Percentiles rank a stretch among this genome's conserved stretches.
These are phyloP conservation scores for Erebia ligea DNA, from an alignment of 2,888 invertebrate species.

Conservation along the genomic window DNA sequence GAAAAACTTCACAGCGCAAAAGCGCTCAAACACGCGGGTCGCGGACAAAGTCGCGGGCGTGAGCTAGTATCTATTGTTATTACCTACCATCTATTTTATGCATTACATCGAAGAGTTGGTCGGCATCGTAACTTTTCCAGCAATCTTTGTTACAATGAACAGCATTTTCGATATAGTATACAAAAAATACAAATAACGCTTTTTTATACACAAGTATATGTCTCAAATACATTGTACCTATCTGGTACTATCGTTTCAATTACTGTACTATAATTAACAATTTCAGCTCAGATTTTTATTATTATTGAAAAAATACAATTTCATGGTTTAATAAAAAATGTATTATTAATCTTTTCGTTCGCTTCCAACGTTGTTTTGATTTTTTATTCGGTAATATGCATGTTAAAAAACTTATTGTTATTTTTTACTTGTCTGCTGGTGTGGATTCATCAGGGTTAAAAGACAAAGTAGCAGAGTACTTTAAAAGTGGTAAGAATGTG, in stretches of 20 bases:
- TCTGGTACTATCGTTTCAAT: neutral
- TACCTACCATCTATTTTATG: constrained; percentile 55
- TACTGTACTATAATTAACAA: no score
- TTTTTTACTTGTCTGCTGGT: neutral
- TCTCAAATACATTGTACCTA: neutral
- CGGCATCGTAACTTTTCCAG: constrained; percentile 54
- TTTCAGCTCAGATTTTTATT: neutral
- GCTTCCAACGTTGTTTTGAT: neutral
- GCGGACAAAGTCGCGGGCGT: no score
- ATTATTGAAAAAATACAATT: neutral
- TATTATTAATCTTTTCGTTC: neutral
- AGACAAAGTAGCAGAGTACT: constrained; percentile 42
- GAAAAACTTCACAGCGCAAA: no score
- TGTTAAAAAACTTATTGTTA: neutral
- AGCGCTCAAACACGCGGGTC: no score
- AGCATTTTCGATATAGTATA: neutral
- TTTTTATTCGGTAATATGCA: constrained; percentile 3
- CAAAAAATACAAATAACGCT: neutral
- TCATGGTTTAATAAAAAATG: neutral
- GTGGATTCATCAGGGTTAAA: constrained; percentile 28
- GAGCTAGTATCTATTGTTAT: neutral
- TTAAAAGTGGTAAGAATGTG: constrained; percentile 48
- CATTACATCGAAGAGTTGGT: constrained; percentile 49
- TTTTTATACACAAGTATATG: neutral
- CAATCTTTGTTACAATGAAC: constrained; percentile 42